Percentiles rank a stretch among this genome's conserved stretches.
Conservation (phyloP, 2,113 vertebrate genomes). For the Aldabrachelys gigantea region DNA sequence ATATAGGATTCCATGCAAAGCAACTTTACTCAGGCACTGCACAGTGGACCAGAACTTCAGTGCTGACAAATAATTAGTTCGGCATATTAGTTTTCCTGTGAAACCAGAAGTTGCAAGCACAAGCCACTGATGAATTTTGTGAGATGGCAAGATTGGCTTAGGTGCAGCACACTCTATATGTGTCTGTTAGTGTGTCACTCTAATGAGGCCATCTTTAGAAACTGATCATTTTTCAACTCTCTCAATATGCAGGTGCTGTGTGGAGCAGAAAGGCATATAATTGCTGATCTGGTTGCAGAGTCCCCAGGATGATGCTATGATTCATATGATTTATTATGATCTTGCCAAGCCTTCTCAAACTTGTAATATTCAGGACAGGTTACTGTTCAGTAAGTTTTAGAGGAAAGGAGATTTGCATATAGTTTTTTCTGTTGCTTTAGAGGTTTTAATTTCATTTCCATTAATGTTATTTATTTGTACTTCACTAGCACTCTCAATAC, state of each 20-base stretch:
- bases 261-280: background rate
- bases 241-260: background rate
- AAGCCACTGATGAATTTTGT: background rate
- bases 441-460: background rate
- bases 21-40: background rate
- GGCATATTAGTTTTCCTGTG: background rate
- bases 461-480: background rate
- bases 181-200: background rate
- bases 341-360: background rate
- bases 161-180: background rate
- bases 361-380: background rate
- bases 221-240: background rate
- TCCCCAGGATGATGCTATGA: background rate
- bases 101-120: background rate
- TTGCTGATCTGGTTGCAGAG: background rate
- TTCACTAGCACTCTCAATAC: background rate
- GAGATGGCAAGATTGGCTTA: background rate
- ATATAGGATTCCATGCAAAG: background rate
- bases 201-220: background rate
- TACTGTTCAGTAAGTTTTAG: background rate
- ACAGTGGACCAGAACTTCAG: background rate
- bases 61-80: background rate
- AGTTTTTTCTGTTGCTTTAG: background rate
- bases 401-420: background rate
- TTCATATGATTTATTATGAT: background rate